phyloP scores from a whole-genome alignment of 2,113 vertebrate genomes.

The Callaeas wilsoni region DNA sequence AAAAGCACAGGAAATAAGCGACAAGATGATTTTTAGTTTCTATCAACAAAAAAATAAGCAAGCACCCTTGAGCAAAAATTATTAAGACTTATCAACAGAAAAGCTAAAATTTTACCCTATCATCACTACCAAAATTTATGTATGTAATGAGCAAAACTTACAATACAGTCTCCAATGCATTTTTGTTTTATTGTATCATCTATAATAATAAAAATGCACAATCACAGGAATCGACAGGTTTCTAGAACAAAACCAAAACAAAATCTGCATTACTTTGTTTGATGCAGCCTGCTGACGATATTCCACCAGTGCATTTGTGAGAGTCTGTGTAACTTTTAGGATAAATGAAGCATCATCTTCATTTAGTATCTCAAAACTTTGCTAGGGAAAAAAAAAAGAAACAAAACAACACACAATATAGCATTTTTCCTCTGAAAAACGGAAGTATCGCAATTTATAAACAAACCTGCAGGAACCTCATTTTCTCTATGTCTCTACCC shows the following conservation, averaged over 20 bases:
- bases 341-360: slow-evolving; percentile 64
- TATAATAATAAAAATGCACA: background rate
- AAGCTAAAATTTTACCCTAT: background rate
- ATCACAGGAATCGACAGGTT: background rate
- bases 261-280: slow-evolving; percentile 12
- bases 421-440: background rate
- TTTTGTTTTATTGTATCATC: background rate
- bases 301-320: slow-evolving; percentile 44
- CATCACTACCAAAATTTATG: background rate
- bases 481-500: background rate
- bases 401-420: background rate
- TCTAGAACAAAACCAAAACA: background rate
- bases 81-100: background rate
- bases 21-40: background rate
- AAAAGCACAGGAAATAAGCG: background rate
- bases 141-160: background rate
- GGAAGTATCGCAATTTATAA: background rate
- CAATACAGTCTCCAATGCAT: background rate
- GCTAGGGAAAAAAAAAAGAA: background rate
- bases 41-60: background rate
- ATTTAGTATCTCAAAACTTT: slow-evolving; percentile 58
- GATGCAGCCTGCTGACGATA: slow-evolving; percentile 32
- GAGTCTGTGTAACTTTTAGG: slow-evolving; percentile 52
- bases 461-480: background rate
- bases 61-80: background rate